Percentiles rank a stretch among this genome's conserved stretches.
phyloP scores from a whole-genome alignment of 2,797 vertebrate species.

The Poeciliopsis paucimaculata region DNA sequence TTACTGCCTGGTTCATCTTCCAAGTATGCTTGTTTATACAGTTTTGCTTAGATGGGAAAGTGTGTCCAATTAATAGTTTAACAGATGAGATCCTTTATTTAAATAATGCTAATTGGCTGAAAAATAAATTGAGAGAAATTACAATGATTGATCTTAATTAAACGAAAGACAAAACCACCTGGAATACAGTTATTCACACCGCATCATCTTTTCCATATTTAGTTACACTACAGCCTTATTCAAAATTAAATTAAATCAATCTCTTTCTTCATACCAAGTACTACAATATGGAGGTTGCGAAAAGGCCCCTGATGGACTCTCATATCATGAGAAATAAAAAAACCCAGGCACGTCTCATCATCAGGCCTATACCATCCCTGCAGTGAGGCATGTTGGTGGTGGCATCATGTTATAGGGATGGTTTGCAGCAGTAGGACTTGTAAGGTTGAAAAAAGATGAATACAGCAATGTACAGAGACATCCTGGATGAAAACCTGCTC shows the following conservation, averaged over 20 bases:
- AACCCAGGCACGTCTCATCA: too few species aligned
- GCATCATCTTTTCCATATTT: too few species aligned
- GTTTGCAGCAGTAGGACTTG: neutral
- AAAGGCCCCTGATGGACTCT: too few species aligned
- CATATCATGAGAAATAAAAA: too few species aligned
- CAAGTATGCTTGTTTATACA: slow-evolving; percentile 3
- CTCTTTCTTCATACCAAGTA: too few species aligned
- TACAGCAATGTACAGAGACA: neutral
- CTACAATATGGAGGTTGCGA: too few species aligned
- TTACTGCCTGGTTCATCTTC: slow-evolving; percentile 33
- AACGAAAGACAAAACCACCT: neutral
- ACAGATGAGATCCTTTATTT: neutral
- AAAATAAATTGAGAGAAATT: neutral
- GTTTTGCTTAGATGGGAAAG: neutral
- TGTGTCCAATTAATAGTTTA: neutral
- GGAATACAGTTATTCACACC: too few species aligned
- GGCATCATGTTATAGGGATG: neutral
- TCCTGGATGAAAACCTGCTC: neutral
- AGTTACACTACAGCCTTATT: too few species aligned
- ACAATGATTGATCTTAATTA: neutral
- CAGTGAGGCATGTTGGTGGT: neutral
- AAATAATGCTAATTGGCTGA: neutral
- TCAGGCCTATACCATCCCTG: neutral
- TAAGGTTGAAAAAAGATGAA: neutral
- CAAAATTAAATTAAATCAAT: too few species aligned